A percentile compares a stretch with the other conserved stretches of the same genome.
Evolutionary conservation across 2,113 vertebrate species (phyloP).

Genomic region (Chamaetylas fuelleborni): DNA sequence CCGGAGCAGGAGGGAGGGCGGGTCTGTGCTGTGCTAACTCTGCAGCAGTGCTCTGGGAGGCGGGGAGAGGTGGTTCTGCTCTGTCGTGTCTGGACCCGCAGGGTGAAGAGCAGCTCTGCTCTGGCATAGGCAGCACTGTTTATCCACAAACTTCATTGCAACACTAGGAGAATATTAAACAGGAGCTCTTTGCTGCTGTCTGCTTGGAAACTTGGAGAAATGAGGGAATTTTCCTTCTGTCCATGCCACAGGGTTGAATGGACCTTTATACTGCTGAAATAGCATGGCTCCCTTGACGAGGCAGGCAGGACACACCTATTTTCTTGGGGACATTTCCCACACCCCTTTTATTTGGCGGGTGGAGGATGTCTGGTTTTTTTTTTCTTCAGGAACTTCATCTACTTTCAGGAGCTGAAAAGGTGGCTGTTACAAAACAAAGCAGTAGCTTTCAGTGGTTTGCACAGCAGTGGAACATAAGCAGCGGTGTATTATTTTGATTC

Average conservation of each 20-base stretch:
- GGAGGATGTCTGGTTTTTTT: not conserved
- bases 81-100: not conserved
- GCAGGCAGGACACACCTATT: not conserved
- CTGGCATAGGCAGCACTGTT: not conserved
- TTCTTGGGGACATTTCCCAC: not conserved
- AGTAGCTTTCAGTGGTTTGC: not conserved
- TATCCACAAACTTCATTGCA: conserved; percentile 41
- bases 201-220: conserved; percentile 44
- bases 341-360: not conserved
- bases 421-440: not conserved
- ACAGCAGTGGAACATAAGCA: too few species aligned
- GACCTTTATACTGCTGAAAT: not conserved
- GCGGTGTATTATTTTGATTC: not conserved
- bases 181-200: conserved; percentile 9
- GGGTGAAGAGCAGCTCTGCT: conserved; percentile 18
- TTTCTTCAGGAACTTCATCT: not conserved
- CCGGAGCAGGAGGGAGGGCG: not conserved
- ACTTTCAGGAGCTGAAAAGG: not conserved
- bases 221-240: conserved; percentile 8
- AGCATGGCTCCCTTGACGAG: not conserved
- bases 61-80: not conserved
- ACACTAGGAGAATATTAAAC: conserved; percentile 55
- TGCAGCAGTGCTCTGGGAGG: not conserved
- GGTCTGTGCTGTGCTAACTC: not conserved
- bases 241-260: not conserved